Evolutionary conservation across 2,797 vertebrate genomes (phyloP).

Genomic region (Antrozous pallidus): DNA sequence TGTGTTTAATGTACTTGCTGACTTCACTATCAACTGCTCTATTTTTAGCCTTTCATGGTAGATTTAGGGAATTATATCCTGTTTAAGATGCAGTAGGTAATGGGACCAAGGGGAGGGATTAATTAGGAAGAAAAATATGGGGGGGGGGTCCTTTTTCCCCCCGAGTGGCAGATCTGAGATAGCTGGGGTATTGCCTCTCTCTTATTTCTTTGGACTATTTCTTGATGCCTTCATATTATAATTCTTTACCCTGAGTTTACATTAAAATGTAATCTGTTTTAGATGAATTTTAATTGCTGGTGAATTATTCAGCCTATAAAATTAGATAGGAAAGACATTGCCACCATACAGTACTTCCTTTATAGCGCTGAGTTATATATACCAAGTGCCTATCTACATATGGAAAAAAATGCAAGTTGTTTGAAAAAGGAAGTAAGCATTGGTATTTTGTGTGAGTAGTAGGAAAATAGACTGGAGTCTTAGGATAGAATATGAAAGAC

Average conservation of each 20-base stretch:
- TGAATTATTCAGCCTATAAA: constrained; percentile 1
- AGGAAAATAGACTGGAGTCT: neutral
- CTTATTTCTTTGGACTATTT: neutral
- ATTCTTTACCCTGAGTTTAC: neutral
- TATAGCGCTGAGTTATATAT: neutral
- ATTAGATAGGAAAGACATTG: neutral
- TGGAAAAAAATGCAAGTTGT: neutral
- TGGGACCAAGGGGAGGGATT: neutral
- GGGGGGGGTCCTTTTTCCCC: neutral
- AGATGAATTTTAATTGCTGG: neutral
- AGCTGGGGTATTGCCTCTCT: neutral
- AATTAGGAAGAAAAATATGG: neutral
- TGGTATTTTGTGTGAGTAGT: neutral
- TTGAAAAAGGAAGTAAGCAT: neutral
- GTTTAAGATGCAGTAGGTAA: neutral
- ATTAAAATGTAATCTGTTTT: neutral
- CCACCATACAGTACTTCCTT: neutral
- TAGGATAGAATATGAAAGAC: neutral
- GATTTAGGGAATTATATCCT: neutral
- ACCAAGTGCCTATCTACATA: neutral
- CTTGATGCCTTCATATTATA: neutral
- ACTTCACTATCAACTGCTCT: neutral
- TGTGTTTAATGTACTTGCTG: neutral
- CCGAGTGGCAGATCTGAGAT: neutral
- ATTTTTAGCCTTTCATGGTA: neutral